Evolutionary conservation across 2,113 vertebrate species (phyloP).

Genomic region (Natator depressus): DNA sequence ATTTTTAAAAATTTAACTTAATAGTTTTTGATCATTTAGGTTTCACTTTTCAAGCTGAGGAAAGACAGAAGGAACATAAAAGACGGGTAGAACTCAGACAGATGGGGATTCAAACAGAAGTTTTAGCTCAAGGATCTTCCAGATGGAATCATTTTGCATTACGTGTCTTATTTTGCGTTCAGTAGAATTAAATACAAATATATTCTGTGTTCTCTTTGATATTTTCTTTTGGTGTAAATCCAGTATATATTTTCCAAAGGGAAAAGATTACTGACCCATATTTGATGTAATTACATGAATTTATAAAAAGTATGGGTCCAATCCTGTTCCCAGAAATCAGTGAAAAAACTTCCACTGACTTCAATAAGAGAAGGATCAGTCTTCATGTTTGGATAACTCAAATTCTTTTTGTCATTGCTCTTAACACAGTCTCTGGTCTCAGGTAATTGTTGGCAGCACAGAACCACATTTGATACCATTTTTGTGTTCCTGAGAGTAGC

Average conservation of each 20-base stretch:
- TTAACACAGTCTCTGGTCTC: background rate
- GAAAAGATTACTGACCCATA: background rate
- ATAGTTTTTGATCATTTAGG: background rate
- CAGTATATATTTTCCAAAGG: background rate
- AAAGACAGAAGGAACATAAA: background rate
- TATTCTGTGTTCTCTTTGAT: background rate
- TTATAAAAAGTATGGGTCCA: background rate
- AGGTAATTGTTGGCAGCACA: background rate
- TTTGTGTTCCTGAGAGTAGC: fast-evolving
- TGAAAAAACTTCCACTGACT: background rate
- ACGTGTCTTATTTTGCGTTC: background rate
- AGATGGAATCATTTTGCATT: background rate
- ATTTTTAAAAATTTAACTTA: background rate
- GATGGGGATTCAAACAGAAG: background rate
- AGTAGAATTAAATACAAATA: background rate
- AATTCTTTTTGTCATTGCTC: background rate
- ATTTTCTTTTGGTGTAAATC: background rate
- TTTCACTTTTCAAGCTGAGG: background rate
- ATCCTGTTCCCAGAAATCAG: background rate
- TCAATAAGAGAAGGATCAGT: background rate
- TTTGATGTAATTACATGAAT: background rate
- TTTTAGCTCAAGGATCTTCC: background rate
- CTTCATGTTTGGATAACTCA: background rate
- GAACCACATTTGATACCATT: background rate
- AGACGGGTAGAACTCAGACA: background rate